These are phyloP conservation scores for Delichon dasypus DNA, from an alignment of 2,797 vertebrate genomes.

Conservation along the genomic window DNA sequence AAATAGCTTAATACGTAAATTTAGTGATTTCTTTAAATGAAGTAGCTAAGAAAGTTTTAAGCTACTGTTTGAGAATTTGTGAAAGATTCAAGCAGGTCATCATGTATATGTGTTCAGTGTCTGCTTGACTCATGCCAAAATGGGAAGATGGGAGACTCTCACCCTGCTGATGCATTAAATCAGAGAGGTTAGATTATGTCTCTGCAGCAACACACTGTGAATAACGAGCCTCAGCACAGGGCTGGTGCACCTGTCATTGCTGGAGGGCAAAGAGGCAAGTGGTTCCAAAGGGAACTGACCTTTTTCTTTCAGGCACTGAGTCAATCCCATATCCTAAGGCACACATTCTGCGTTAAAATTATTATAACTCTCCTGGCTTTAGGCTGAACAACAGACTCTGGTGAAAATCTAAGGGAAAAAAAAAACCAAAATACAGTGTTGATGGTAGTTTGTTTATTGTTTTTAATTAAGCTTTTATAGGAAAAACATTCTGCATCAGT, in stretches of 20 bases:
- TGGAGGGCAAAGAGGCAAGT: slow-evolving; percentile 44
- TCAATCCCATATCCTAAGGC: slow-evolving; percentile 60
- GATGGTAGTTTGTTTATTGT: not conserved
- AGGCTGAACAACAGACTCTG: slow-evolving; percentile 29
- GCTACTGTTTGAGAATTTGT: not conserved
- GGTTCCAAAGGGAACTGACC: slow-evolving; percentile 60
- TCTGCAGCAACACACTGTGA: slow-evolving; percentile 17
- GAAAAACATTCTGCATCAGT: not conserved
- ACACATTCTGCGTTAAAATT: slow-evolving; percentile 48
- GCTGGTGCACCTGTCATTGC: slow-evolving; percentile 57
- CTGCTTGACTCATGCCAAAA: not conserved
- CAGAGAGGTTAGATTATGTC: not conserved
- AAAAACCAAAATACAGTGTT: not conserved
- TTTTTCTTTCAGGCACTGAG: slow-evolving; percentile 60
- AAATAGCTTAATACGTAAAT: not conserved
- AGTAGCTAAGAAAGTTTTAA: not conserved
- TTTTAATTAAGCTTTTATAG: not conserved
- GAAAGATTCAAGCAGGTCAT: not conserved
- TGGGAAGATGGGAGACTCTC: not conserved
- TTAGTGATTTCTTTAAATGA: not conserved
- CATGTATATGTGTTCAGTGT: not conserved
- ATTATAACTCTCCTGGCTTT: slow-evolving; percentile 17
- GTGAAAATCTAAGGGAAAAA: not conserved
- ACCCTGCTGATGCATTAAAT: not conserved
- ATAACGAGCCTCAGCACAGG: not conserved